Conservation (phyloP, 1,140 invertebrate genomes). For the Tribolium castaneum region DNA sequence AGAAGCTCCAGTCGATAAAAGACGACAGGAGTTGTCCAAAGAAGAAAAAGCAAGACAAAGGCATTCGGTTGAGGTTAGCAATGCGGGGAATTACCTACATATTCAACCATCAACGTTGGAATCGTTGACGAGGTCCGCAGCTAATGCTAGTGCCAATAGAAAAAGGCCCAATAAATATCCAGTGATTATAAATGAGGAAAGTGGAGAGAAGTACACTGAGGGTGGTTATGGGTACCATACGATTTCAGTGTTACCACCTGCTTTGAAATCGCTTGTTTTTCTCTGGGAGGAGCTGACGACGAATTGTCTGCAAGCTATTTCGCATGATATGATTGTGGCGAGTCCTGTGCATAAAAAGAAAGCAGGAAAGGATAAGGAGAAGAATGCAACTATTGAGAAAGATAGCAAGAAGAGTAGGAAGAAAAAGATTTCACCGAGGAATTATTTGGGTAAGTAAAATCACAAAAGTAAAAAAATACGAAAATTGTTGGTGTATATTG, state of each 20-base stretch:
- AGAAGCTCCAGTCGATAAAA: constrained; percentile 62
- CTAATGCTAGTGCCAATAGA: constrained; percentile 77
- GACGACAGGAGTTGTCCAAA: constrained; percentile 66
- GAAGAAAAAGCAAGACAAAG: constrained; percentile 77
- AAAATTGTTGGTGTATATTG: no score
- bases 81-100: constrained; percentile 78
- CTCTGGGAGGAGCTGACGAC: constrained; percentile 90
- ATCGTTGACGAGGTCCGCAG: constrained; percentile 78
- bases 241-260: constrained; percentile 83
- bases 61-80: constrained; percentile 89
- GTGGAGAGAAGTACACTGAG: constrained; percentile 21
- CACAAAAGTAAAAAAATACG: no score
- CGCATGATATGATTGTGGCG: constrained; percentile 67
- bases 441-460: constrained; percentile 64
- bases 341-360: constrained; percentile 67
- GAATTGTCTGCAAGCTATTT: constrained; percentile 75
- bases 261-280: constrained; percentile 83
- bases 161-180: constrained; percentile 68
- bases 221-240: constrained; percentile 66
- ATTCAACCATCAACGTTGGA: constrained; percentile 83
- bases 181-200: constrained; percentile 71
- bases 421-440: constrained; percentile 67
- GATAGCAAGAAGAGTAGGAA: constrained; percentile 68
- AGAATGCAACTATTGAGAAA: constrained; percentile 65
- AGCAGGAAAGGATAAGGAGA: constrained; percentile 63